Evolutionary conservation across 2,888 invertebrate species (phyloP).

Genomic region (Lasioglossum marginatum): DNA sequence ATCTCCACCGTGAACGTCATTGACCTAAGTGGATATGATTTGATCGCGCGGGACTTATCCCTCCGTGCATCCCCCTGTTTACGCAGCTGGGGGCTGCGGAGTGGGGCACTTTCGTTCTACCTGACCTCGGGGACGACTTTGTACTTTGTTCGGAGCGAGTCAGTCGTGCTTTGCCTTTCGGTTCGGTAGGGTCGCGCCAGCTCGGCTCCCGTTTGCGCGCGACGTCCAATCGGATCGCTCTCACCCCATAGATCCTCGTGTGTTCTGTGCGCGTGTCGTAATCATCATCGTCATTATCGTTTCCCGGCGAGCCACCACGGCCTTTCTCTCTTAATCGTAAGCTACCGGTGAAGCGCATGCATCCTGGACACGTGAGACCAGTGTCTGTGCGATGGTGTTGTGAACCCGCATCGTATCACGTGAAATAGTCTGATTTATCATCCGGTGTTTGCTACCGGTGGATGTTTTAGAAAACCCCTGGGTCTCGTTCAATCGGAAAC

Average conservation of each 20-base stretch:
- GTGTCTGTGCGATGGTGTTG: neutral
- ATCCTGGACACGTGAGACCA: neutral
- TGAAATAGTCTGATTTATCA: conserved; percentile 5
- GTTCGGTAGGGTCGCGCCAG: conserved; percentile 27
- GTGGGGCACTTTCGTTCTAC: conserved; percentile 58
- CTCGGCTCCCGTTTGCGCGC: neutral
- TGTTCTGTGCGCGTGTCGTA: neutral
- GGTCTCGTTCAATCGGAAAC: conserved; percentile 41
- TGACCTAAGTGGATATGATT: conserved; percentile 57
- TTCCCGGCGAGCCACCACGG: neutral
- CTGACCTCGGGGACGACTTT: conserved; percentile 55
- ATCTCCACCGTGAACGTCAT: conserved; percentile 34
- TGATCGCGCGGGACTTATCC: conserved; percentile 44
- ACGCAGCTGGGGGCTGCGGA: conserved; percentile 34
- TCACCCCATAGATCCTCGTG: neutral
- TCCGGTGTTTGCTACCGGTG: conserved; percentile 9
- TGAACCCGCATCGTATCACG: neutral
- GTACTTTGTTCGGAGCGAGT: conserved; percentile 58
- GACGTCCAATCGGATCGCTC: neutral
- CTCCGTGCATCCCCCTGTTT: conserved; percentile 48
- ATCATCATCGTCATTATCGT: neutral
- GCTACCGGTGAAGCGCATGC: neutral
- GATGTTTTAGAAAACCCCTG: conserved; percentile 42
- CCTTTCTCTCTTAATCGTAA: neutral
- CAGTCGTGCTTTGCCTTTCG: conserved; percentile 56